Conservation (phyloP, 2,797 vertebrate genomes). For the Diplodus puntazzo region DNA sequence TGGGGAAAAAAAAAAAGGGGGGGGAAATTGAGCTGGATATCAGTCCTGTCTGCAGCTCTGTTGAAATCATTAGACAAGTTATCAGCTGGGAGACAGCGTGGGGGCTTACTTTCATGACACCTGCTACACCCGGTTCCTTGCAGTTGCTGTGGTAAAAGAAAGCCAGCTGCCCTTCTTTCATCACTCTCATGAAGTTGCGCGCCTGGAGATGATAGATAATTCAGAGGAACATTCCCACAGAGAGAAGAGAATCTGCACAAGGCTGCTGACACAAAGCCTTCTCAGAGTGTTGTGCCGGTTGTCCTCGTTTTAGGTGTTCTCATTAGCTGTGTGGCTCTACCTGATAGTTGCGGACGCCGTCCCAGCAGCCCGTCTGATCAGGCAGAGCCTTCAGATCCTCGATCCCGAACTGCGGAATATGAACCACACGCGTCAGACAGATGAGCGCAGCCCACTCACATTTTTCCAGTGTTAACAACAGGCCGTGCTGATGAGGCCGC, state of each 20-base stretch:
- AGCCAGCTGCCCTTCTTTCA: slow-evolving; percentile 91
- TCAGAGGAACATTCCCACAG: background rate
- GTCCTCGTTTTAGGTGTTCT: slow-evolving; percentile 14
- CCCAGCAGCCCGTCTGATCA: slow-evolving; percentile 93
- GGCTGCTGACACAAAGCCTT: background rate
- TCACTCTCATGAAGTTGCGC: slow-evolving; percentile 95
- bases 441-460: background rate
- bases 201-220: slow-evolving; percentile 83
- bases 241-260: background rate
- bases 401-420: slow-evolving; percentile 91
- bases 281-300: background rate
- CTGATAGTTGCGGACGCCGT: slow-evolving; percentile 98
- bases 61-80: background rate
- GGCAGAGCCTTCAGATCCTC: slow-evolving; percentile 94
- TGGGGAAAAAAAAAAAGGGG: slow-evolving; percentile 61
- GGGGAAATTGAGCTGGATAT: background rate
- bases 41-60: background rate
- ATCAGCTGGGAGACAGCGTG: background rate
- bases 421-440: slow-evolving; percentile 24
- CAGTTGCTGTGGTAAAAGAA: slow-evolving; percentile 99
- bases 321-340: slow-evolving; percentile 68
- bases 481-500: background rate
- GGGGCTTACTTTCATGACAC: slow-evolving; percentile 88
- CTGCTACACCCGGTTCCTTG: slow-evolving; percentile 94
- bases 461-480: background rate